Base-by-base conservation (phyloP, 2,113 vertebrate genomes). In the Forbesichthys papilliferus region DNA sequence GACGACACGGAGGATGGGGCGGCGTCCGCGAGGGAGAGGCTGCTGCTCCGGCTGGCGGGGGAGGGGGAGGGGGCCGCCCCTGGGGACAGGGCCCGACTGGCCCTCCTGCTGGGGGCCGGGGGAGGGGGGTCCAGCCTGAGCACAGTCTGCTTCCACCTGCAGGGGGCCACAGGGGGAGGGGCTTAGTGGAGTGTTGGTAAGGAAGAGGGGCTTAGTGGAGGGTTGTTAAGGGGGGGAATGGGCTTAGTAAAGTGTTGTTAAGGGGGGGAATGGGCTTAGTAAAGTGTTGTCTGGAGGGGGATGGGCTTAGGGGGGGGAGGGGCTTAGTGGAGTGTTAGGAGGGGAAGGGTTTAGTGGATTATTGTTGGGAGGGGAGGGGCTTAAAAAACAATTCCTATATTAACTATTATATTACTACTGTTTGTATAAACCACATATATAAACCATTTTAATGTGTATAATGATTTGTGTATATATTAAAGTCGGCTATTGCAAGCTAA, bases 111-210 rank as follows among this genome's bases (percentile, higher is more conserved):
- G 55, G 87, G 48, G 58, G 90, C 85, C 3, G 93, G 92, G 0
- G 93, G 94, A 0, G 94, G 94, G 0, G 93, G 94, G 69, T 94
- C 93, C 6, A 96, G 87, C 73, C 93, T 94, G 59, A 93, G 95
- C 55, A 95, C 93, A 68, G 87, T 87, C 16, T 90, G 90, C 62
- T 91, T 86, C 60, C 62, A 83, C 84, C 94, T 94, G 90, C n/a
- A 10, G 51, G 5, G 3, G 71, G 18, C 79, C 36, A 81, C 68
- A 20, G 66, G 33, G 53, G 11, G 3, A 0, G 33, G 1, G 0
- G 14, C 34, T 76, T 69, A 66, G 53, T 36, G 27, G 36, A 14
- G 33, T 48, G 14, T 4, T 10, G 27, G 1, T 20, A 20, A 20
- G 20, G 20, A 2, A 1, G 20, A 1, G 20, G 20, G 20, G 20